Conservation (phyloP, 2,888 invertebrate genomes). For the Cosmopolites sordidus region DNA sequence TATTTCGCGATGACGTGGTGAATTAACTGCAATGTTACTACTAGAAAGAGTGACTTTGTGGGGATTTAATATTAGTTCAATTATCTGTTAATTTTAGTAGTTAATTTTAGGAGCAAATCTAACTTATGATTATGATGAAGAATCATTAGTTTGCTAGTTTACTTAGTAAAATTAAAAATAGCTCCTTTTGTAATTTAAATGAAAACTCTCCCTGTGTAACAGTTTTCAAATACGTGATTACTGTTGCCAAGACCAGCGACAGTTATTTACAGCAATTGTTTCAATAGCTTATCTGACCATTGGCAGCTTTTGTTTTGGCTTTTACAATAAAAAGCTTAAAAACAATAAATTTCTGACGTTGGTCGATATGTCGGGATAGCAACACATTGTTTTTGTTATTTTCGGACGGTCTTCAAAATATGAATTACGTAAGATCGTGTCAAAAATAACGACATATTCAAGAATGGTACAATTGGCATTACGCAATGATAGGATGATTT, state of each 20-base stretch:
- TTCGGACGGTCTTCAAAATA: constrained; percentile 1
- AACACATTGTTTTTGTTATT: constrained; percentile 17
- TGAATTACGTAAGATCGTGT: background rate
- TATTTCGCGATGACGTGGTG: too few relatives aligned
- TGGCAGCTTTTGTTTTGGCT: constrained; percentile 13
- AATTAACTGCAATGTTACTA: too few relatives aligned
- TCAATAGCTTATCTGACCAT: constrained; percentile 21
- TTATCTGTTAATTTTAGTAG: too few relatives aligned
- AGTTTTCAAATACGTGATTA: background rate
- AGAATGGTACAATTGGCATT: background rate
- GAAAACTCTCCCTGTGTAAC: background rate
- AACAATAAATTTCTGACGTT: constrained; percentile 14
- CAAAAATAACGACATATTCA: background rate
- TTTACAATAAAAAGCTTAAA: constrained; percentile 10
- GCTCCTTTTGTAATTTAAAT: too few relatives aligned
- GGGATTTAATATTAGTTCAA: too few relatives aligned
- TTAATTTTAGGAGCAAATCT: too few relatives aligned
- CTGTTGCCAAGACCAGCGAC: constrained; percentile 1
- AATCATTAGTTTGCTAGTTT: too few relatives aligned
- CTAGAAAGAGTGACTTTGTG: too few relatives aligned
- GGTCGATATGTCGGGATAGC: constrained; percentile 8
- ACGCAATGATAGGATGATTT: too few relatives aligned
- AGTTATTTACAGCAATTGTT: constrained; percentile 14
- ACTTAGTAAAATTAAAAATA: too few relatives aligned
- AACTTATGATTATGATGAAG: too few relatives aligned